These are phyloP conservation scores for Ostrea denselamellosa DNA, from an alignment of 1,140 invertebrate species.

Conservation along the genomic window DNA sequence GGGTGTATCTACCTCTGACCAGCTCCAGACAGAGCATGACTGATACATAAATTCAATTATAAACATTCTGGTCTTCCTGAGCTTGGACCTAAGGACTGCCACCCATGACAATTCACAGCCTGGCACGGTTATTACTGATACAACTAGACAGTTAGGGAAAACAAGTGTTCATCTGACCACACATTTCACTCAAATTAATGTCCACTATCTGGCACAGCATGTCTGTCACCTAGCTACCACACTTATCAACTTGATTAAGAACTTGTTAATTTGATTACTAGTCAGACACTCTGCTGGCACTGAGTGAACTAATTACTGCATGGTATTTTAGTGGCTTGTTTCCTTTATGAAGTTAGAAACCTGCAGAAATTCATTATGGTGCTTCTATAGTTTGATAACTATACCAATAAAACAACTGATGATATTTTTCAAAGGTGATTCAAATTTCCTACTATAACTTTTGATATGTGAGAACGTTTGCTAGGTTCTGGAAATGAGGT, in stretches of 20 bases:
- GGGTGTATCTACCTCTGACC: neutral
- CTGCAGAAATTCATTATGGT: too few relatives aligned
- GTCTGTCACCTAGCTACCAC: neutral
- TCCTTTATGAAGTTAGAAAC: too few relatives aligned
- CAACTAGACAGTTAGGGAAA: neutral
- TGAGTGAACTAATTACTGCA: neutral
- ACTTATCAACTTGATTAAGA: slow-evolving; percentile 6
- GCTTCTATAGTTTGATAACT: too few relatives aligned
- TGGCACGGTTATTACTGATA: neutral
- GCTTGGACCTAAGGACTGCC: neutral
- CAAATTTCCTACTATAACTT: too few relatives aligned
- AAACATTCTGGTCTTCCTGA: neutral
- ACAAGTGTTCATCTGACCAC: neutral
- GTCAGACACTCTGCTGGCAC: neutral
- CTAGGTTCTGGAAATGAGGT: too few relatives aligned
- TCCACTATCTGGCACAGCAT: neutral
- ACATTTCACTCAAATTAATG: neutral
- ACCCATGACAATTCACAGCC: neutral
- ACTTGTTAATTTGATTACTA: neutral
- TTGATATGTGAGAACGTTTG: too few relatives aligned
- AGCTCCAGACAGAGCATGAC: neutral
- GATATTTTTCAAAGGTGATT: too few relatives aligned
- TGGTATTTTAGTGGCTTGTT: too few relatives aligned
- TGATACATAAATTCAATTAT: neutral
- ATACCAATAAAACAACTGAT: too few relatives aligned